phyloP scores from a whole-genome alignment of 2,888 invertebrate species.

The Caenorhabditis wallacei region DNA sequence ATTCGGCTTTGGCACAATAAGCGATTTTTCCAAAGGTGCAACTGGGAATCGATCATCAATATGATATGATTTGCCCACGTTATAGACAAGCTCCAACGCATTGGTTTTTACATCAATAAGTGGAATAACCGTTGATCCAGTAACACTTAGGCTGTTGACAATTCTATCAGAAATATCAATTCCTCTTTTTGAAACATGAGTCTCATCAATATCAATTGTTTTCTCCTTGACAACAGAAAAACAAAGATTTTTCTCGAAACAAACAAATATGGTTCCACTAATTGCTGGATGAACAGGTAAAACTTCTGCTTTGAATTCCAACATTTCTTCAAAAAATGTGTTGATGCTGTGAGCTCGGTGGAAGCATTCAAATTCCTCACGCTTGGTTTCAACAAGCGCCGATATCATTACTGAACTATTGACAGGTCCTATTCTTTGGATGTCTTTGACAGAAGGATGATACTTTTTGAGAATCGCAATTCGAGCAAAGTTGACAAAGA shows the following conservation, averaged over 20 bases:
- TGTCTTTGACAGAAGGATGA: background rate
- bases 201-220: background rate
- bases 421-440: background rate
- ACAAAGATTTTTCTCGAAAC: background rate
- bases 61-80: no score
- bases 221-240: conserved; percentile 8
- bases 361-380: no score
- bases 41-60: no score
- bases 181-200: background rate
- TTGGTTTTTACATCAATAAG: no score
- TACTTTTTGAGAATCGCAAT: background rate
- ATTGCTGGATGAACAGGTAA: conserved; percentile 1
- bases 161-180: no score
- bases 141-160: no score
- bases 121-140: no score
- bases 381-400: no score
- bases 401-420: background rate
- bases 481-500: background rate
- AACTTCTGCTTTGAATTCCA: background rate
- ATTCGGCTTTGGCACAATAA: no score
- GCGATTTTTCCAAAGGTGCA: no score
- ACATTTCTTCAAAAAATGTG: background rate
- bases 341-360: background rate
- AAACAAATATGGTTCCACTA: conserved; percentile 9
- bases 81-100: no score